Percentiles rank a stretch among this genome's conserved stretches.
phyloP scores from a whole-genome alignment of 2,113 vertebrate species.

The Podarcis cretensis region DNA sequence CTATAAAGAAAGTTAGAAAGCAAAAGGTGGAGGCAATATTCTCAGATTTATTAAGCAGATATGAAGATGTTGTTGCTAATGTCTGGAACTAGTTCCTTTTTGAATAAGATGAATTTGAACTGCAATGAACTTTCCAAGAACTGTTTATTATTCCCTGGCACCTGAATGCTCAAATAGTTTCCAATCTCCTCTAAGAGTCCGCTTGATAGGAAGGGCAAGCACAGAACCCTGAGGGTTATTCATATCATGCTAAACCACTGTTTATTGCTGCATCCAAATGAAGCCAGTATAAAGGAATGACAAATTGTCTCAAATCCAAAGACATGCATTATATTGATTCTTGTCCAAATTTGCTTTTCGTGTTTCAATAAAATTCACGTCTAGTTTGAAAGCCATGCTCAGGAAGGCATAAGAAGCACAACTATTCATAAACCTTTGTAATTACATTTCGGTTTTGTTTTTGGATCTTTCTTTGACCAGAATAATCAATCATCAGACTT shows the following conservation, averaged over 20 bases:
- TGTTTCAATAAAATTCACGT: background rate
- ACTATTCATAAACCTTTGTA: background rate
- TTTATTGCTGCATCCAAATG: background rate
- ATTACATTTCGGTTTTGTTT: constrained; percentile 12
- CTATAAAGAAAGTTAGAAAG: no score
- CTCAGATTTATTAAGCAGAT: no score
- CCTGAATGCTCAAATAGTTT: no score
- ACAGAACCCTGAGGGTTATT: background rate
- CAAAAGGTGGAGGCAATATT: no score
- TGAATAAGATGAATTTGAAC: no score
- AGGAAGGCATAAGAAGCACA: background rate
- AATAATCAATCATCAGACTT: constrained; percentile 15
- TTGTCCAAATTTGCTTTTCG: background rate
- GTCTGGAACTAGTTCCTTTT: no score
- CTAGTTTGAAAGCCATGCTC: background rate
- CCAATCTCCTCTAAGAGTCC: background rate
- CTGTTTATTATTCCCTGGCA: background rate
- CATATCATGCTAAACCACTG: background rate
- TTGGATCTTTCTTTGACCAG: constrained; percentile 16
- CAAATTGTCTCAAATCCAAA: background rate
- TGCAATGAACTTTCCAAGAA: background rate
- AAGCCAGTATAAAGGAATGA: background rate
- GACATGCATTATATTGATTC: background rate
- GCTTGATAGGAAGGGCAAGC: background rate
- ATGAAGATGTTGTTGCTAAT: no score